phyloP scores from a whole-genome alignment of 2,797 vertebrate species.

The Dendrocincla fuliginosa region DNA sequence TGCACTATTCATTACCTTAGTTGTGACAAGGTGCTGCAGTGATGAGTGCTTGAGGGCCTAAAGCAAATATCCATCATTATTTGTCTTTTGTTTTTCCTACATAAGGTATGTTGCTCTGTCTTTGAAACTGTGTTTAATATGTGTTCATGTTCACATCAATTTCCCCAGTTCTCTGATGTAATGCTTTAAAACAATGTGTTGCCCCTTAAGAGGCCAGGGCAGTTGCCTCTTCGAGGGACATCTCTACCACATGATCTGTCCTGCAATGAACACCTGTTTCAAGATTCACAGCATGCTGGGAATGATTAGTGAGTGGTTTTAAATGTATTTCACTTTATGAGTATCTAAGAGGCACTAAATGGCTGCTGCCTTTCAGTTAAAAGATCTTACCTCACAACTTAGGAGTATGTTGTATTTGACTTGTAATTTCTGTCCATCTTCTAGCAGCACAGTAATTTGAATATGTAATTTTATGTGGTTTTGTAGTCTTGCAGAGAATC shows the following conservation, averaged over 20 bases:
- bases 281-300: slow-evolving; percentile 24
- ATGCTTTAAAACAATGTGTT: slow-evolving; percentile 13
- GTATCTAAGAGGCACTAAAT: background rate
- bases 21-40: background rate
- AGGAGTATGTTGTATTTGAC: background rate
- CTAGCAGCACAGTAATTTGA: background rate
- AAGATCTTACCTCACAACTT: background rate
- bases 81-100: background rate
- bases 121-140: slow-evolving; percentile 5
- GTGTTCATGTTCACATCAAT: background rate
- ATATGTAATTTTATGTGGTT: background rate
- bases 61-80: background rate
- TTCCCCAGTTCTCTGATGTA: slow-evolving; percentile 1
- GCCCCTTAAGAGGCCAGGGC: background rate
- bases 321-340: slow-evolving; percentile 19
- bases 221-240: background rate
- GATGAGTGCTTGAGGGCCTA: background rate
- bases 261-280: slow-evolving; percentile 26
- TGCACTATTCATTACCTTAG: background rate
- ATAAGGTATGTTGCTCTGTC: background rate
- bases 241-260: slow-evolving; percentile 15
- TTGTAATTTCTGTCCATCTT: background rate
- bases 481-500: background rate
- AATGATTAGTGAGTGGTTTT: slow-evolving; percentile 50
- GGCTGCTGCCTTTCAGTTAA: background rate